Base-by-base conservation (phyloP, 1,140 invertebrate species). In the Temnothorax nylanderi region DNA sequence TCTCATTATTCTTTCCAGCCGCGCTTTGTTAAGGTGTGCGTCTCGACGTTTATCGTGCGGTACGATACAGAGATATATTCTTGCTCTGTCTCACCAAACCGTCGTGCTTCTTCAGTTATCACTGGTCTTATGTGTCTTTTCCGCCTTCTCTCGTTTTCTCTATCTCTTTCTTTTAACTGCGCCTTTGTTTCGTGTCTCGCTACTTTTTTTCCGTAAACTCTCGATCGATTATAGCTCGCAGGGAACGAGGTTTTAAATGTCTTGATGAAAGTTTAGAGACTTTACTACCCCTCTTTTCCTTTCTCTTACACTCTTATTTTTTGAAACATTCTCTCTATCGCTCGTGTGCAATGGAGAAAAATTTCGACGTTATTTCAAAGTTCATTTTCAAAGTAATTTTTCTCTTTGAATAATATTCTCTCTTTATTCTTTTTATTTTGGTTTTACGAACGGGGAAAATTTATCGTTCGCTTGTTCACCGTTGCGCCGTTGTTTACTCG, bases 21-120 rank as follows among this genome's bases (percentile, higher is more conserved):
- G 84, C 85, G 80, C 89, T 92, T 92, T 88, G 80, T 91, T 90
- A 88, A 89, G 84, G 89, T 49, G 51, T 62, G 75, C 62, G 26
- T 47, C 74, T 47, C 60, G 54, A 32, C 58, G 41, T 84, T 84
- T 71, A 84, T 84, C 80, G 69, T 49, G n/a, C 1, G 34, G 69
- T 26, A 60, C 67, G 69, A 26, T 82, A 82, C 80, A 21, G 54
- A 82, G 21, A 72, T 82, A 37, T 49, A 62, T 47, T 60, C 47
- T 80, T 54, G 67, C 80, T 87, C 64, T 75, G 74, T 87, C 75
- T 91, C n/a, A 72, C 85, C 81, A 82, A 67, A 75, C 65, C 67
- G 62, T 74, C 80, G 58, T 44, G 54, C 76, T 67, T 72, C 47
- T 32, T 71, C 64, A 62, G 82, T 88, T 88, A 84, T 85, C 74